Conservation (phyloP, 2,113 vertebrate species). For the Boulengerochromis microlepis region DNA sequence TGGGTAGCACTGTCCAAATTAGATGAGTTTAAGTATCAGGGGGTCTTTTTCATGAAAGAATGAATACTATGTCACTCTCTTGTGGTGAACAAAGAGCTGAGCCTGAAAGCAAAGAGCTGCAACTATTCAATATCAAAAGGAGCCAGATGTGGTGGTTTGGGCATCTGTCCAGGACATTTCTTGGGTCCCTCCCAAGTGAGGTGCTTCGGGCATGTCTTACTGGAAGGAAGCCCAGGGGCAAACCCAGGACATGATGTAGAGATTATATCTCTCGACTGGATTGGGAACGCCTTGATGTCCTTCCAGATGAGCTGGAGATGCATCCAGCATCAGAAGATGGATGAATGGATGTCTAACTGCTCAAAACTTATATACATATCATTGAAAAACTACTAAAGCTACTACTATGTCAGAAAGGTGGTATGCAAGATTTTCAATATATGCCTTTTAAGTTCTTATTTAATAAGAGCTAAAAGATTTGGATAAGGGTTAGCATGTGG, state of each 20-base stretch:
- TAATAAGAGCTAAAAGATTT: not conserved
- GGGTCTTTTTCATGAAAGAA: not conserved
- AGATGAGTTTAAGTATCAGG: not conserved
- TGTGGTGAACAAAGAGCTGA: not conserved
- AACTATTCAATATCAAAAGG: not conserved
- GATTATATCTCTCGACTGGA: not conserved
- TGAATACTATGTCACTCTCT: not conserved
- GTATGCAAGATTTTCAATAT: not conserved
- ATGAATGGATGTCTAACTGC: not conserved
- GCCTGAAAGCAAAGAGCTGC: not conserved
- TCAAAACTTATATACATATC: not conserved
- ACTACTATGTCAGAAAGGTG: not conserved
- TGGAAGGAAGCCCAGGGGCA: not conserved
- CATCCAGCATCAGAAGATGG: not conserved
- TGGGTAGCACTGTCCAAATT: not conserved
- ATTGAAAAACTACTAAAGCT: not conserved
- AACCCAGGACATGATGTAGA: not conserved
- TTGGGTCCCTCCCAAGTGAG: not conserved
- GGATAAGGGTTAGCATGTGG: not conserved
- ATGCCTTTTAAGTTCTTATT: not conserved
- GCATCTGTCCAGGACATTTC: not conserved
- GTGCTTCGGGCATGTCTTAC: not conserved
- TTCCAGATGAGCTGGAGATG: not conserved
- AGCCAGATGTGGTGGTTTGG: not conserved
- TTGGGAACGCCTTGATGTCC: not conserved